Evolutionary conservation across 1,140 invertebrate species (phyloP).

Genomic region (Thalassaphorura encarpata): DNA sequence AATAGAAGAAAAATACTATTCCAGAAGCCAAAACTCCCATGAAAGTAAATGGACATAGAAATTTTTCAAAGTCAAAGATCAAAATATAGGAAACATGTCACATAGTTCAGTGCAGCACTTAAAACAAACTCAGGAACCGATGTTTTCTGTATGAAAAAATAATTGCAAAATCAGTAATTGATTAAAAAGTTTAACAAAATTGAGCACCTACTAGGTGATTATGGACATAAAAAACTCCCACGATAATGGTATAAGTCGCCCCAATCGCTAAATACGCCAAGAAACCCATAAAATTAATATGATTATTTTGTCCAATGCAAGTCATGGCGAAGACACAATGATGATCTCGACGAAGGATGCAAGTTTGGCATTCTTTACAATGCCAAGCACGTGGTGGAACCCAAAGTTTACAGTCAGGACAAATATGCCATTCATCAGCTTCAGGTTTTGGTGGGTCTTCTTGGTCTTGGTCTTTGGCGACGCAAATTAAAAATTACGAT

Average conservation of each 20-base stretch:
- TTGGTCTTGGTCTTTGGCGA: too few species aligned
- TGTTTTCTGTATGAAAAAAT: constrained; percentile 1
- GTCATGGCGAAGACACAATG: constrained; percentile 87
- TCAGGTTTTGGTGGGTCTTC: too few species aligned
- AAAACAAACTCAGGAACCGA: constrained; percentile 13
- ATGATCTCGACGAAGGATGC: constrained; percentile 85
- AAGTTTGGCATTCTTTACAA: constrained; percentile 65
- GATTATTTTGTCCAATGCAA: constrained; percentile 33
- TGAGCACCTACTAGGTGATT: not conserved
- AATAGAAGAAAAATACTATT: constrained; percentile 17
- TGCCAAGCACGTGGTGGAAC: constrained; percentile 84
- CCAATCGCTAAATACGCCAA: constrained; percentile 21
- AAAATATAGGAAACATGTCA: constrained; percentile 19
- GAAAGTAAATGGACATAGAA: not conserved
- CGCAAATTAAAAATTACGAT: too few species aligned
- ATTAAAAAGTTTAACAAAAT: not conserved
- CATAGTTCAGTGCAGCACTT: constrained; percentile 4
- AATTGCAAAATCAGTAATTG: not conserved
- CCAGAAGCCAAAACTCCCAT: constrained; percentile 3
- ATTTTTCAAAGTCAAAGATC: constrained; percentile 2
- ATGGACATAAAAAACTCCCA: not conserved
- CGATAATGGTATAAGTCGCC: not conserved
- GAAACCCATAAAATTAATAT: constrained; percentile 28
- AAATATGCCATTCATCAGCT: too few species aligned
- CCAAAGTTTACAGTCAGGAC: constrained; percentile 57